Evolutionary conservation across 2,888 invertebrate genomes (phyloP).

Genomic region (Trissonchulus latispiculum): DNA sequence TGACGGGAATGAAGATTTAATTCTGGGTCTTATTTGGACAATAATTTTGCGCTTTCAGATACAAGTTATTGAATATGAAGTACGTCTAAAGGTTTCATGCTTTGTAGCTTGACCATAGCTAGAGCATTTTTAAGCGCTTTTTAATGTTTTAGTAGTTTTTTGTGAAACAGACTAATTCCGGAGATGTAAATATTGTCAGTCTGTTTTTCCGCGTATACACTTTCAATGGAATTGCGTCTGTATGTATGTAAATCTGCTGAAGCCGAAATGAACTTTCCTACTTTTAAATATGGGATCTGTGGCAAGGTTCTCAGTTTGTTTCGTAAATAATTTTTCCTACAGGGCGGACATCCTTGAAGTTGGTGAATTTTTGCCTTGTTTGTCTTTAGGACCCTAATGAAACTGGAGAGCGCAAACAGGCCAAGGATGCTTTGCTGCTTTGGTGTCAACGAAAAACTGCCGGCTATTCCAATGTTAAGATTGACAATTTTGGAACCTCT

Average conservation of each 20-base stretch:
- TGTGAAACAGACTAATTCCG: too few relatives aligned
- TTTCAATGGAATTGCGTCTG: too few relatives aligned
- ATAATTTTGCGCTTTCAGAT: conserved; percentile 98
- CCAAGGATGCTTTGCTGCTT: conserved; percentile 89
- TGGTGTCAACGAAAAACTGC: conserved; percentile 98
- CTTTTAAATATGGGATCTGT: background rate
- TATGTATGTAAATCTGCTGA: too few relatives aligned
- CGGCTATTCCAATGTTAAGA: conserved; percentile 59
- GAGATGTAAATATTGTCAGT: too few relatives aligned
- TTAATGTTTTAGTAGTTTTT: too few relatives aligned
- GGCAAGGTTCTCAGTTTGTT: background rate
- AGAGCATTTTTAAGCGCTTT: background rate
- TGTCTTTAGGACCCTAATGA: conserved; percentile 72
- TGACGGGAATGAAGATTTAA: conserved; percentile 90
- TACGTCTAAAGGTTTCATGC: background rate
- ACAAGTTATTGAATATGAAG: conserved; percentile 55
- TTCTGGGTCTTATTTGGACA: conserved; percentile 96
- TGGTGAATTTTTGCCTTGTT: too few relatives aligned
- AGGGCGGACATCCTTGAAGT: too few relatives aligned
- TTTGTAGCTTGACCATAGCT: background rate
- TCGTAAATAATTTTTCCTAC: too few relatives aligned
- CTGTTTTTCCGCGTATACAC: too few relatives aligned
- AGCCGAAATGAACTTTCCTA: too few relatives aligned
- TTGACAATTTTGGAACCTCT: conserved; percentile 57
- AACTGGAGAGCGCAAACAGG: conserved; percentile 93